Conservation (phyloP, 1,140 invertebrate genomes). For the Hylaeus volcanicus region DNA sequence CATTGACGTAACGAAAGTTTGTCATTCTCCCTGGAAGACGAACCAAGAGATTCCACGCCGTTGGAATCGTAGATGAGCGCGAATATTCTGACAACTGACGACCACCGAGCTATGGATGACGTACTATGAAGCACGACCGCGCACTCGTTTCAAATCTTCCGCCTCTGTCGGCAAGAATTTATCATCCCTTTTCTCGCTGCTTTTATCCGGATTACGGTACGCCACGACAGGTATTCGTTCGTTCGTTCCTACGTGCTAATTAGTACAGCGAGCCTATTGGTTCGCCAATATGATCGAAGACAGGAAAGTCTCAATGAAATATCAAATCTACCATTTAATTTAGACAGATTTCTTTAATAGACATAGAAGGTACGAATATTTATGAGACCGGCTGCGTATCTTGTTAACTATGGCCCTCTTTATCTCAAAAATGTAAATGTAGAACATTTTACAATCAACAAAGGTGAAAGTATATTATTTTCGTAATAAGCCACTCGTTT, state of each 20-base stretch:
- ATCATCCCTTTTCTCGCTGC: slow-evolving; percentile 21
- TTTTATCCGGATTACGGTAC: slow-evolving; percentile 33
- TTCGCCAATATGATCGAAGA: too few species aligned
- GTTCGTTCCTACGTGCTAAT: slow-evolving; percentile 13
- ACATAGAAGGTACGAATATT: too few species aligned
- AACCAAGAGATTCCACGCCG: background rate
- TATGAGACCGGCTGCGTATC: too few species aligned
- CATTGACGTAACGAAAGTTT: slow-evolving; percentile 34
- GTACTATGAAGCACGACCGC: slow-evolving; percentile 12
- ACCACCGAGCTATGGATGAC: background rate
- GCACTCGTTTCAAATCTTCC: slow-evolving; percentile 12
- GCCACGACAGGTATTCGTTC: slow-evolving; percentile 18
- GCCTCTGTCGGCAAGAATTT: background rate
- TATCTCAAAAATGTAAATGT: too few species aligned
- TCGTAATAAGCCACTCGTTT: too few species aligned
- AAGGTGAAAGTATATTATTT: too few species aligned
- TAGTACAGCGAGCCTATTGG: background rate
- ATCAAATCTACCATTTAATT: too few species aligned
- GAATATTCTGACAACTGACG: background rate
- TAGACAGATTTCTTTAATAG: too few species aligned
- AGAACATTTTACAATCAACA: too few species aligned
- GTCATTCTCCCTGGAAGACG: slow-evolving; percentile 22
- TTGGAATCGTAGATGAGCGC: background rate
- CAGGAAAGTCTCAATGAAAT: background rate
- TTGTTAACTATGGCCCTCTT: too few species aligned